A percentile compares a stretch with the other conserved stretches of the same genome.
Conservation (phyloP, 53 echinoderm and acorn worm species). For the Temnopleurus reevesii region DNA sequence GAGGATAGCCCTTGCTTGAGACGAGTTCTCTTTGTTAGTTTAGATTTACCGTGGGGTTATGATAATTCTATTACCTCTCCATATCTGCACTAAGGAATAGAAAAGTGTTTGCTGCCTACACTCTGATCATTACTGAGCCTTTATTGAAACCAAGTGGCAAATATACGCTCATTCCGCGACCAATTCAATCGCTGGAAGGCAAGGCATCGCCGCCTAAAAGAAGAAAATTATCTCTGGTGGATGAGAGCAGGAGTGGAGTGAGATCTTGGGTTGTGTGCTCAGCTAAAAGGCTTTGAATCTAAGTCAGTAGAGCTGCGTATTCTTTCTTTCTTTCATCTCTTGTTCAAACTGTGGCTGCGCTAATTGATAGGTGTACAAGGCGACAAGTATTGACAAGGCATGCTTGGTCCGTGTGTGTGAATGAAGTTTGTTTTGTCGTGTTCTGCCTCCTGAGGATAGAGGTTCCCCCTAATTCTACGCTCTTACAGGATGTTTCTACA, state of each 20-base stretch:
- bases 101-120: constrained; percentile 30
- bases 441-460: constrained; percentile 17
- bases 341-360: constrained; percentile 26
- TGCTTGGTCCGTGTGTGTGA: constrained; percentile 5
- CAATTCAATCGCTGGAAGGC: constrained; percentile 21
- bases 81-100: neutral
- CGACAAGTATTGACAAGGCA: constrained; percentile 28
- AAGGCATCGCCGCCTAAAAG: neutral
- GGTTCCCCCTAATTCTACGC: constrained; percentile 2
- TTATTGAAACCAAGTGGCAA: constrained; percentile 48
- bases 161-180: neutral
- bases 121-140: constrained; percentile 17
- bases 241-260: constrained; percentile 1
- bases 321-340: constrained; percentile 32
- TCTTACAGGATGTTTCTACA: constrained; percentile 23
- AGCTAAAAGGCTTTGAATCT: constrained; percentile 15
- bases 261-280: constrained; percentile 16
- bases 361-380: constrained; percentile 49
- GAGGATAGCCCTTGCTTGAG: neutral
- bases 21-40: constrained; percentile 6
- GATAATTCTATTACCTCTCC: constrained; percentile 33
- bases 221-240: constrained; percentile 2
- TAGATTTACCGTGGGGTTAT: constrained; percentile 4
- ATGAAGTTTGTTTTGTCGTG: constrained; percentile 45
- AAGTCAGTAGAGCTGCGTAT: neutral